phyloP scores from a whole-genome alignment of 1,140 invertebrate species.

The Cecropterus lyciades region DNA sequence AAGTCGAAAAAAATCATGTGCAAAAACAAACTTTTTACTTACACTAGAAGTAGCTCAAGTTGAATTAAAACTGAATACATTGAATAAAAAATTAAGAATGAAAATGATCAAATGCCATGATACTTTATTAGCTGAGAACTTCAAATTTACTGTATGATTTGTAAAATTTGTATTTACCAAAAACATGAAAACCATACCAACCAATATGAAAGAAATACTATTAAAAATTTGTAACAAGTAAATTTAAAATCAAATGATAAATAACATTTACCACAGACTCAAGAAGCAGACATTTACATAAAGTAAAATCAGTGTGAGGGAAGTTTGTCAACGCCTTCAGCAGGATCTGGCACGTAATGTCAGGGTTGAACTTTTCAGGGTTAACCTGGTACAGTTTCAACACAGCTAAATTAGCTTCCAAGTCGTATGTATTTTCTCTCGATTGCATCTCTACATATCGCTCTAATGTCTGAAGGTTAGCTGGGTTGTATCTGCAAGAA shows the following conservation, averaged over 20 bases:
- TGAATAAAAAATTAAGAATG: too few species aligned
- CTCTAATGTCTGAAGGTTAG: conserved; percentile 95
- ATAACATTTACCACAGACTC: conserved; percentile 90
- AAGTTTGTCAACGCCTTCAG: conserved; percentile 98
- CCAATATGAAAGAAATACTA: too few species aligned
- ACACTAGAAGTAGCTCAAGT: too few species aligned
- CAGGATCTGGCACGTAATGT: conserved; percentile 93
- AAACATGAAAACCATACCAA: too few species aligned
- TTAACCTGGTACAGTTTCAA: conserved; percentile 97
- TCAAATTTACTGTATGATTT: too few species aligned
- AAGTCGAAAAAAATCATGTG: too few species aligned
- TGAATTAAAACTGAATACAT: too few species aligned
- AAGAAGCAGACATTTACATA: conserved; percentile 97
- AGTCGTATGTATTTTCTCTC: conserved; percentile 96
- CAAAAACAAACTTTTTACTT: too few species aligned
- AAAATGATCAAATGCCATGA: too few species aligned
- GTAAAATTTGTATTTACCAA: too few species aligned
- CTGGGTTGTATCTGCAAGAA: conserved; percentile 94
- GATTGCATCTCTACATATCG: conserved; percentile 97
- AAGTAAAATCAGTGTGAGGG: conserved; percentile 97
- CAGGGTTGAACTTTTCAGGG: conserved; percentile 93
- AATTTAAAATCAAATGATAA: not conserved
- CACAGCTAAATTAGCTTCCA: conserved; percentile 98
- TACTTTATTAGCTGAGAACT: too few species aligned
- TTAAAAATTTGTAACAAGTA: not conserved